Base-by-base conservation (phyloP, 2,888 invertebrate species). In the Ophion slaviceki region DNA sequence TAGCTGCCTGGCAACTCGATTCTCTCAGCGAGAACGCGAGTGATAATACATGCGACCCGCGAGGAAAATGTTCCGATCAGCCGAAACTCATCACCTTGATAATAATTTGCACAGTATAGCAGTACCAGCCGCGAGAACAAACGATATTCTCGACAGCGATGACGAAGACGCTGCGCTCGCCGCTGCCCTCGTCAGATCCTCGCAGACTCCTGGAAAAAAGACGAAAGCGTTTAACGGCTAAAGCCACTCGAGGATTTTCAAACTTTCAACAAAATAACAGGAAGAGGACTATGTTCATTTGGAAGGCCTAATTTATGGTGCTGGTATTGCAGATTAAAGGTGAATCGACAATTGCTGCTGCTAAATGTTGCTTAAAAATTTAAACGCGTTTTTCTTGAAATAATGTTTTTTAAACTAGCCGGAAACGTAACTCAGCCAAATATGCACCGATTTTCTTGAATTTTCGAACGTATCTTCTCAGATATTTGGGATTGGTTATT, bases 1-100 rank as follows among this genome's bases (percentile, higher is more conserved):
- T 71, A 72, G 57, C 80, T 74, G 66, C 67, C 78, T 47, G 28
- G 14, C 4, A 57, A 66, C 20, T 36, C 28, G 36, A 76, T 66
- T 66, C 36, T 57, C 67, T 78, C 78, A 68, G 28, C 61, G 78
- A 59, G 59, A 77, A 77, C 67, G 57, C 53, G 45, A 24, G n/a
- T 59, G 24, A 53, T 28, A 71, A 57, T 40, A 40, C 67, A 7
- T 28, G 64, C 17, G 17, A 47, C 45, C 47, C 70, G 47, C 59
- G 74, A 68, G 40, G 47, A 62, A 59, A 64, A 57, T 40, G 62
- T 80, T 40, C 72, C 64, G 67, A 62, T 47, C 28, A 76, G 32
- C 66, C 61, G 24, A 28, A 70, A 90, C 93, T 91, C 90, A 94
- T 94, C 93, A 94, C 93, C 94, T 94, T 71, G 92, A 91, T 80